Evolutionary conservation across 2,888 invertebrate species (phyloP), one percentile per base, ranked within the genome.

Genomic region (Lordiphosa fenestrarum): DNA sequence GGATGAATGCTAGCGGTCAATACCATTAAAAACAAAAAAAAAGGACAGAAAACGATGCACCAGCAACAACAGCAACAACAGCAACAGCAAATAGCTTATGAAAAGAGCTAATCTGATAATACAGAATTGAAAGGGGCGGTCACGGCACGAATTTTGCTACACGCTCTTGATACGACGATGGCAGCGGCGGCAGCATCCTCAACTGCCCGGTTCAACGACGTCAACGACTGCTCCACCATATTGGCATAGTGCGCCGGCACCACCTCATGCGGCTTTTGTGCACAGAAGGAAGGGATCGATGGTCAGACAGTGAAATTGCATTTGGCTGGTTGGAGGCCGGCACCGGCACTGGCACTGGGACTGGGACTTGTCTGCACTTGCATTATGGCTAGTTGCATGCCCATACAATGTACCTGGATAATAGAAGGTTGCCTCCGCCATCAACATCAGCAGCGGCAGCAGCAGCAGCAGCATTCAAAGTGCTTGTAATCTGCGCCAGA

Each of bases 41-140:
- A 19, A 39, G 9, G 30, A 9, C 30, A 30, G 30, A 40, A 40
- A 21, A 10, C 44, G 44, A 15, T 33, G 33, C 35, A 48, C 36
- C 46, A 37, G 30, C 41, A 47, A 37, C 56, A 56, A 15, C 62
- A 71, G 36, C 46, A 37, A 30, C 41, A 47, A 37, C 56, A 56
- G 12, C 62, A 71, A 68, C 71, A 75, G 63, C 70, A 73, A 76
- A 76, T 70, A 63, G 53, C 53, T 70, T 74, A 77, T 72, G 68
- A 81, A 73, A 72, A 74, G 72, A 76, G 75, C 75, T 76, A 83
- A 86, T 86, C 86, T 81, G 85, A 86, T 85, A 84, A 80, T 80
- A 84, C 77, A 82, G 81, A 76, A 85, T 84, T 85, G 77, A 78
- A 85, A 85, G 84, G 85, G 85, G 85, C 86, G 86, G 83, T 81